These are phyloP conservation scores for Eupithecia subumbrata DNA, from an alignment of 2,888 invertebrate genomes.

Conservation along the genomic window DNA sequence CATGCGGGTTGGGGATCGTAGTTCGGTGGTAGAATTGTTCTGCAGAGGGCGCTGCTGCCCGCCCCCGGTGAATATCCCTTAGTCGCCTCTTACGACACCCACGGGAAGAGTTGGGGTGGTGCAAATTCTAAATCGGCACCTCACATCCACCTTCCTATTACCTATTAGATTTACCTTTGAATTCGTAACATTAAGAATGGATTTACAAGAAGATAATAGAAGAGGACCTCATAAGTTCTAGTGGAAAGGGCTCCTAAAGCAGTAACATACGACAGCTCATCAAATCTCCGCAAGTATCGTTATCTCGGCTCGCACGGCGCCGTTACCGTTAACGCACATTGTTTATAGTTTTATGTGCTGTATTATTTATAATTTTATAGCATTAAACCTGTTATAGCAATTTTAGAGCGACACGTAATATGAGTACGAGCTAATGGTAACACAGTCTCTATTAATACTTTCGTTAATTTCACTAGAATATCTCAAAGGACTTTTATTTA, in stretches of 20 bases:
- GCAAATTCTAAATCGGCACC: too few relatives aligned
- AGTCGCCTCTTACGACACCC: too few relatives aligned
- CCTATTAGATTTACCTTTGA: too few relatives aligned
- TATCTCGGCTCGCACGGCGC: constrained; percentile 14
- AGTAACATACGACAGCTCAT: constrained; percentile 7
- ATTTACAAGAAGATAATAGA: not conserved
- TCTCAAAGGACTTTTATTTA: too few relatives aligned
- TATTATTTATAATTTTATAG: constrained; percentile 21
- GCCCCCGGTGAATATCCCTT: too few relatives aligned
- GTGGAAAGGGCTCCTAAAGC: not conserved
- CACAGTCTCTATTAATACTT: not conserved
- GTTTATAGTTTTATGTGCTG: constrained; percentile 21
- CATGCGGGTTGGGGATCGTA: too few relatives aligned
- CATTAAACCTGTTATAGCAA: not conserved
- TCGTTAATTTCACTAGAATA: too few relatives aligned
- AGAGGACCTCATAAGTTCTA: not conserved
- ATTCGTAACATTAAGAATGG: too few relatives aligned
- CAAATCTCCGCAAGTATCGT: constrained; percentile 20
- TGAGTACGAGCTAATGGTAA: not conserved
- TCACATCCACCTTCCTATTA: too few relatives aligned
- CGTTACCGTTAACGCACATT: constrained; percentile 16
- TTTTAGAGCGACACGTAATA: not conserved
- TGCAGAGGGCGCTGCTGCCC: too few relatives aligned
- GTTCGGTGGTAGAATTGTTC: too few relatives aligned
- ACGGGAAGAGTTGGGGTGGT: too few relatives aligned